A percentile compares a stretch with the other conserved stretches of the same genome.
Evolutionary conservation across 2,113 vertebrate species (phyloP).

Genomic region (Lagenorhynchus albirostris): DNA sequence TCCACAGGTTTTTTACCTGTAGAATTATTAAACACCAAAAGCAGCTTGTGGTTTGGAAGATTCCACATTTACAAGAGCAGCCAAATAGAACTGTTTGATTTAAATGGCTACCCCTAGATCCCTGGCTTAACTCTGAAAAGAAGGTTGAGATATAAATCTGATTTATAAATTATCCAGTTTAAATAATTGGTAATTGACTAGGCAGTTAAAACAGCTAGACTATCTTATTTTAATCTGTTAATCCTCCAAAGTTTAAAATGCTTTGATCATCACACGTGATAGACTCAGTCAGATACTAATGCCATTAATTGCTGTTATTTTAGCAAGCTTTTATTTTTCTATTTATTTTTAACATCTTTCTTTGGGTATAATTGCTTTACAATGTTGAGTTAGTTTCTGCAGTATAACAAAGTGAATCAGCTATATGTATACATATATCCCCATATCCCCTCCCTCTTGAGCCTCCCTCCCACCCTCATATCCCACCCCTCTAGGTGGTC

Average conservation of each 20-base stretch:
- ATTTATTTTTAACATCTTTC: too few relatives aligned
- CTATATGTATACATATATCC: too few relatives aligned
- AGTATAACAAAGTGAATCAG: too few relatives aligned
- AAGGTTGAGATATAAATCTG: neutral
- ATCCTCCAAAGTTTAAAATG: neutral
- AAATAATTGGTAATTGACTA: constrained; percentile 30
- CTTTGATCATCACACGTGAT: neutral
- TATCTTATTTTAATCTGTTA: constrained; percentile 31
- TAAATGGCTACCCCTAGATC: neutral
- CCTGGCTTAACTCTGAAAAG: neutral
- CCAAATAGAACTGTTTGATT: neutral
- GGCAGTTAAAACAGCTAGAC: neutral
- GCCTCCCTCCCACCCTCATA: too few relatives aligned
- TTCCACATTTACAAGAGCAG: neutral
- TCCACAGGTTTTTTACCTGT: neutral
- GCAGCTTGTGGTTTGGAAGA: neutral
- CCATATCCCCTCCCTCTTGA: too few relatives aligned
- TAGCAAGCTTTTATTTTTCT: neutral
- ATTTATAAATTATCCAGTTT: neutral
- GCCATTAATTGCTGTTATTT: neutral
- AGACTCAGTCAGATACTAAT: neutral
- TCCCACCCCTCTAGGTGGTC: too few relatives aligned
- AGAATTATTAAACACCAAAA: neutral
- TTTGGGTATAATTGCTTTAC: too few relatives aligned
- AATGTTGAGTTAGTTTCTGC: too few relatives aligned